A percentile compares a stretch with the other conserved stretches of the same genome.
phyloP scores from a whole-genome alignment of 2,113 vertebrate species.

The Sander lucioperca region DNA sequence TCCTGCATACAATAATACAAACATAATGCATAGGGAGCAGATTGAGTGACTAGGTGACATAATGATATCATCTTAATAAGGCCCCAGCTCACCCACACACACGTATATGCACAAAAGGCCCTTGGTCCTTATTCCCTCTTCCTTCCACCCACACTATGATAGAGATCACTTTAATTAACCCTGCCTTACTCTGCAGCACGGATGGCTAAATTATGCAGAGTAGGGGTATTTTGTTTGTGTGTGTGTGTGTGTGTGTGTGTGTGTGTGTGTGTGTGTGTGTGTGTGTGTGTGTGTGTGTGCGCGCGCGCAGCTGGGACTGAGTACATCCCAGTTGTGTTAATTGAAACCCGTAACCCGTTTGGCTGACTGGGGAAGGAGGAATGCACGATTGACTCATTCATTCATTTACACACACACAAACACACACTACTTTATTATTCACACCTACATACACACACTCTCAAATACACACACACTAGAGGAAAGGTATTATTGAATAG shows the following conservation, averaged over 20 bases:
- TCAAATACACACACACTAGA: constrained; percentile 35
- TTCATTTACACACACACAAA: constrained; percentile 27
- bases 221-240: constrained; percentile 3
- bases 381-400: constrained; percentile 34
- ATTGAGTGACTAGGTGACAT: constrained; percentile 68
- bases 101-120: constrained; percentile 33
- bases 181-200: constrained; percentile 55
- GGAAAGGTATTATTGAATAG: constrained; percentile 73
- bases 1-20: constrained; percentile 65
- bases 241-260: constrained; percentile 9
- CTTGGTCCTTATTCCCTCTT: constrained; percentile 49
- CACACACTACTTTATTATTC: constrained; percentile 21
- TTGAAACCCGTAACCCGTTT: constrained; percentile 78
- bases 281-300: neutral
- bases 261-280: constrained; percentile 30
- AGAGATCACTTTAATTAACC: constrained; percentile 82
- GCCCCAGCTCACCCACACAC: constrained; percentile 6
- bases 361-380: constrained; percentile 50
- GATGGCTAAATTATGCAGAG: constrained; percentile 67
- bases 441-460: constrained; percentile 25
- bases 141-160: constrained; percentile 58
- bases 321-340: constrained; percentile 72
- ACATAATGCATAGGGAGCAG: constrained; percentile 66
- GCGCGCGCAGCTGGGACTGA: constrained; percentile 22
- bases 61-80: constrained; percentile 72